Base-by-base conservation (phyloP, 2,888 invertebrate species). In the Uloborus plumipes region DNA sequence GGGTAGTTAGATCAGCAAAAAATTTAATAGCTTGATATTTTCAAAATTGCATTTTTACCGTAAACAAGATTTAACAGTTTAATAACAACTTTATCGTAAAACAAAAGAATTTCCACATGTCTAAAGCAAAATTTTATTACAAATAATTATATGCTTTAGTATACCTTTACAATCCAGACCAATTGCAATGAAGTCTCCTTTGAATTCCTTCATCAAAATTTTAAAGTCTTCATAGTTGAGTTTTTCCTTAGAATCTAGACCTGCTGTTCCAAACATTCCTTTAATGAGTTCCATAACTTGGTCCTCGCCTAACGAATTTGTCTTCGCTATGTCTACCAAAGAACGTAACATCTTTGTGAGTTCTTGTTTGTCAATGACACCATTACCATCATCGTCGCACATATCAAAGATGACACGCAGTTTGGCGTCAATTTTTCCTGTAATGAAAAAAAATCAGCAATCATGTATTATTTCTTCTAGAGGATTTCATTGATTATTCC, bases 331-430 rank as follows among this genome's bases (percentile, higher is more conserved):
- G 89, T 97, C 97, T 0, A 97, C 97, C 39, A 97, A 90, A 0
- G 97, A 97, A 55, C 96, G 91, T 88, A 98, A 90, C 95, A 98
- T 97, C 89, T 97, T 96, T 26, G 95, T 96, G 20, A 98, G 91
- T 88, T 98, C 98, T 2, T 93, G 94, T 87, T 97, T 97, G 88
- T 97, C 97, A 79, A 98, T 98, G 0, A 96, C 95, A 0, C 97
- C 96, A 87, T 96, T 96, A n/a, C 95, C 92, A 88, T 98, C 96
- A 87, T 96, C 95, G 88, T 98, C 98, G 87, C 98, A 98, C 98
- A 98, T 98, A 89, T 98, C 96, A 88, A 98, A 98, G 85, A 98
- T 96, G 50, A 98, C 97, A 6, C 97, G 92, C 51, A 98, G 90
- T 88, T 97, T 97, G 87, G 97, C 96, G 87, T 97, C 97, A 0